Evolutionary conservation across 1,140 invertebrate genomes (phyloP).

Genomic region (Halyomorpha halys): DNA sequence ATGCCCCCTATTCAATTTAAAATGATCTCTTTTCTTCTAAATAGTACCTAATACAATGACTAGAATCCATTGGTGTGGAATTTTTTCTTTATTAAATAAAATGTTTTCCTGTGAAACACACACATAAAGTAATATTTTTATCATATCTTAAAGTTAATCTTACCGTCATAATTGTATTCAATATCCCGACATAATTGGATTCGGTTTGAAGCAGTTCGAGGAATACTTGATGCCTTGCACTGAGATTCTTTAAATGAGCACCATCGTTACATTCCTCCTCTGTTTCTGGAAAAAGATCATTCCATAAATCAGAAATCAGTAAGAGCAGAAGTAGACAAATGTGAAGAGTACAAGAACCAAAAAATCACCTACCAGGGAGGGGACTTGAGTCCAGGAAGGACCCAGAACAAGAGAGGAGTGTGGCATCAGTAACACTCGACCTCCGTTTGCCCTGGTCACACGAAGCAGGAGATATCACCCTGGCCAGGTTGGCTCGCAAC

Average conservation of each 20-base stretch:
- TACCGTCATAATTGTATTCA: constrained; percentile 84
- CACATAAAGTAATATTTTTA: too few relatives aligned
- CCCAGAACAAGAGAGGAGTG: constrained; percentile 68
- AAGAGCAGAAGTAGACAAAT: too few relatives aligned
- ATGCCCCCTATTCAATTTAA: too few relatives aligned
- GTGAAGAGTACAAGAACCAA: too few relatives aligned
- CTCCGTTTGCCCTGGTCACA: constrained; percentile 51
- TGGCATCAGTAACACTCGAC: constrained; percentile 71
- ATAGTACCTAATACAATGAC: too few relatives aligned
- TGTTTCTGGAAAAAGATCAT: constrained; percentile 35
- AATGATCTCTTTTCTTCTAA: too few relatives aligned
- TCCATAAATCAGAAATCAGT: too few relatives aligned
- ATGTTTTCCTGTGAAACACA: too few relatives aligned
- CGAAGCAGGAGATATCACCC: constrained; percentile 40
- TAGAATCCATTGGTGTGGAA: too few relatives aligned
- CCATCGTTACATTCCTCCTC: constrained; percentile 36
- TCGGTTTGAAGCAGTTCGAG: constrained; percentile 92
- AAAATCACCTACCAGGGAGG: neutral
- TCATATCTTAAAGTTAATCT: constrained; percentile 31
- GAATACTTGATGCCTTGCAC: constrained; percentile 76
- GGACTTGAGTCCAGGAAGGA: constrained; percentile 77
- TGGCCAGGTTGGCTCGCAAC: constrained; percentile 36
- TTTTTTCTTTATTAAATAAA: too few relatives aligned
- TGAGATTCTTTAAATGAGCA: constrained; percentile 51
- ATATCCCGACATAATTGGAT: constrained; percentile 90